These are phyloP conservation scores for Callaeas wilsoni DNA, from an alignment of 2,113 vertebrate species.

Conservation along the genomic window DNA sequence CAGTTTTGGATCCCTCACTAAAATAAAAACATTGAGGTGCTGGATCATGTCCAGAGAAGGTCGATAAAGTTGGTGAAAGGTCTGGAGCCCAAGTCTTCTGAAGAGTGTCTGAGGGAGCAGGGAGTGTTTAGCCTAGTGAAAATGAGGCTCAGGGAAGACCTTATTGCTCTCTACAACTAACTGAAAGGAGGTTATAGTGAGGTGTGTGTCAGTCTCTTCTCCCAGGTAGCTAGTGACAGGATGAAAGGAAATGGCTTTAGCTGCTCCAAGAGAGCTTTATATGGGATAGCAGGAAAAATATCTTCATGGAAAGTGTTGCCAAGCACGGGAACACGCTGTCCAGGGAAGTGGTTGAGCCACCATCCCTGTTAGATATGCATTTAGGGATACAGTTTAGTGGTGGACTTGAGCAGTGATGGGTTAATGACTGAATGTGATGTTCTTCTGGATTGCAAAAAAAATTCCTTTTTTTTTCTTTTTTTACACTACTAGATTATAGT, in stretches of 20 bases:
- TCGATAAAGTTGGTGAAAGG: accelerated
- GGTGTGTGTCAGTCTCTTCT: background rate
- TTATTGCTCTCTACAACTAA: background rate
- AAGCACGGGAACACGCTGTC: background rate
- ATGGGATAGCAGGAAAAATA: background rate
- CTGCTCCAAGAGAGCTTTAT: background rate
- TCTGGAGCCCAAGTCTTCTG: background rate
- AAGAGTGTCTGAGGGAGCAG: background rate
- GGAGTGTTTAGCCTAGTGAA: background rate
- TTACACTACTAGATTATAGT: background rate
- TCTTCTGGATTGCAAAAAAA: accelerated
- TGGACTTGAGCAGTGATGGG: background rate
- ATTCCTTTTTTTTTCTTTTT: background rate
- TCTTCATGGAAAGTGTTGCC: background rate
- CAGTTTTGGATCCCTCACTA: background rate
- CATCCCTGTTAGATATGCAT: background rate
- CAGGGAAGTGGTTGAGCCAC: background rate
- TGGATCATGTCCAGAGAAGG: background rate
- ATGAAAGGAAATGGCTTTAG: background rate
- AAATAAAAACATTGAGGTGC: background rate
- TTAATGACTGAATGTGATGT: background rate
- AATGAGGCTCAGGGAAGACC: background rate
- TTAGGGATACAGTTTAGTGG: background rate
- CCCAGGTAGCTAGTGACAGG: no score
- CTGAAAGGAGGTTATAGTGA: background rate